Evolutionary conservation across 2,888 invertebrate species (phyloP).

Genomic region (Neoitamus cyanurus): DNA sequence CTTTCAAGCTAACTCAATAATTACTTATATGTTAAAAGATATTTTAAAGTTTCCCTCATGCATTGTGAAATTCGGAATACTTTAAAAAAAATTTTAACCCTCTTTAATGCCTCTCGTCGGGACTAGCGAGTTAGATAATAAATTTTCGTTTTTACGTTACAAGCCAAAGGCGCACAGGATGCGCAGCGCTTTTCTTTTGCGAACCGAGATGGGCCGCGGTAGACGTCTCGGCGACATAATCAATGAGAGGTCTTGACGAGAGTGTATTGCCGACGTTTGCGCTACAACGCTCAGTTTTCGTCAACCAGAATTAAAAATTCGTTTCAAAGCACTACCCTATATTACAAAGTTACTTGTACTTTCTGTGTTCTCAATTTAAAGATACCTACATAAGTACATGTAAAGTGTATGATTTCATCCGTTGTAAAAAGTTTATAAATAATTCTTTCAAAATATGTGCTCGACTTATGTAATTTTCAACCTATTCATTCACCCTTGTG

Average conservation of each 20-base stretch:
- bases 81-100: too few relatives aligned
- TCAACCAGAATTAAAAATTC: neutral
- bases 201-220: too few relatives aligned
- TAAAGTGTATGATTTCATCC: neutral
- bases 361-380: neutral
- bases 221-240: too few relatives aligned
- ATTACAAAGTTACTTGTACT: neutral
- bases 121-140: too few relatives aligned
- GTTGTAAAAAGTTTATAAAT: neutral
- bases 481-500: neutral
- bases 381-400: too few relatives aligned
- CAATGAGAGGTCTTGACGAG: too few relatives aligned
- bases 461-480: neutral
- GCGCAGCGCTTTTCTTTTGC: too few relatives aligned
- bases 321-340: neutral
- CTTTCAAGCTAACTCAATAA: neutral
- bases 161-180: too few relatives aligned
- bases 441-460: neutral
- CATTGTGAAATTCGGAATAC: too few relatives aligned
- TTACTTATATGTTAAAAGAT: neutral
- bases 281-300: neutral
- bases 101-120: too few relatives aligned
- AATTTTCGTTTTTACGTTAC: too few relatives aligned
- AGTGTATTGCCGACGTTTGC: neutral
- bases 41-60: neutral